Evolutionary conservation across 2,888 invertebrate genomes (phyloP), one percentile per base, ranked within the genome.

Genomic region (Rhagophthalmus giganteus): DNA sequence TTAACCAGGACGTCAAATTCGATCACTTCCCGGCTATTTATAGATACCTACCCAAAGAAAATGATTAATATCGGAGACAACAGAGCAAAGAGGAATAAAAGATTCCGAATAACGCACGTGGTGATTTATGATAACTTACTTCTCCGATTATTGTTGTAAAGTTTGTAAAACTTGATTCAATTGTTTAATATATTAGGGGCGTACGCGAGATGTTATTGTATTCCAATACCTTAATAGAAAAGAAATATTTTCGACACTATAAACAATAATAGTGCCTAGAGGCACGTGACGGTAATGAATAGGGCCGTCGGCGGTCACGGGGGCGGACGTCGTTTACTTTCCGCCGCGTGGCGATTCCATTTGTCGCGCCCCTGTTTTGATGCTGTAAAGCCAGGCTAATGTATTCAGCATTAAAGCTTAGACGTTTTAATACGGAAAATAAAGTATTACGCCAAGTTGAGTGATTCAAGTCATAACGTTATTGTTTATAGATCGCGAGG

Each of bases 281-380:
- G 61, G 65, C 74, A 74, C 74, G 74, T 72, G 74, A 72, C 71
- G 57, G 67, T 72, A 73, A 74, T 74, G 74, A 73, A 74, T 73
- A 71, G 67, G 64, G 69, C 64, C 59, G 60, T 45, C 58, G 67
- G 64, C 64, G 61, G 51, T 55, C 42, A 47, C 46, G 49, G 49
- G 58, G 57, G 58, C 66, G 70, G 69, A 65, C 61, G 63, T 57
- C 61, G 69, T 67, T 67, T 68, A 66, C 65, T 65, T 67, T 63
- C 54, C 48, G 67, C 61, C 68, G 65, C 70, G 69, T 68, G 69
- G 64, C 69, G 57, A 62, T 61, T 65, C 63, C 67, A 70, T 70
- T 70, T 68, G 68, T 68, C 65, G 66, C 65, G 62, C 69, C 69
- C 68, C 64, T 46, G 37, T 51, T 46, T 47, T 26, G 48, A 33